These are phyloP conservation scores for Agrypnia vestita DNA, from an alignment of 1,140 invertebrate species.

Conservation along the genomic window DNA sequence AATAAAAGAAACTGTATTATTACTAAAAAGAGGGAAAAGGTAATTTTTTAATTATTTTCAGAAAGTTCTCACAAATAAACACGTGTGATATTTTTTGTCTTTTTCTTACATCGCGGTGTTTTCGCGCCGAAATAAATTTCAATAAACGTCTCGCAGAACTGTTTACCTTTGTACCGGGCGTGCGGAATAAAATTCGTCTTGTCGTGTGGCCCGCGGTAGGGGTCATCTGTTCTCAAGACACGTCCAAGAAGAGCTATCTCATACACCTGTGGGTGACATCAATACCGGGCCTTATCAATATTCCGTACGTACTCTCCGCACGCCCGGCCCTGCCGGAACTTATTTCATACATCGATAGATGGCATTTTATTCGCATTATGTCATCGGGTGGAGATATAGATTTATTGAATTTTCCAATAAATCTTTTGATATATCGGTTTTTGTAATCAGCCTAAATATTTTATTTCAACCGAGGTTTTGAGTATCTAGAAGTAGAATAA, in stretches of 20 bases:
- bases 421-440: not conserved
- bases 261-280: conserved; percentile 49
- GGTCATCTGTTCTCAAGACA: conserved; percentile 39
- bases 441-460: not conserved
- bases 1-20: too few species aligned
- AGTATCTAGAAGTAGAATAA: not conserved
- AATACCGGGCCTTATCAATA: conserved; percentile 50
- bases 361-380: conserved; percentile 22
- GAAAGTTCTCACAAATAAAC: too few species aligned
- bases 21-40: too few species aligned
- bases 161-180: conserved; percentile 37
- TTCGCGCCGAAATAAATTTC: conserved; percentile 29
- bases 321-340: conserved; percentile 8
- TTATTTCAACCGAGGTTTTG: conserved; percentile 3
- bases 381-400: conserved; percentile 4
- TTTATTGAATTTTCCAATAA: conserved; percentile 6
- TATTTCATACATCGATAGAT: conserved; percentile 20
- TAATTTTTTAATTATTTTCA: too few species aligned
- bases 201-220: not conserved
- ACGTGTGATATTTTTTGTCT: too few species aligned
- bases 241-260: conserved; percentile 24
- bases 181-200: conserved; percentile 39
- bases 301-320: conserved; percentile 24
- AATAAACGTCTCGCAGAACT: conserved; percentile 33
- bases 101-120: not conserved